Base-by-base conservation (phyloP, 2,113 vertebrate species). In the Paraplagusia blochii region DNA sequence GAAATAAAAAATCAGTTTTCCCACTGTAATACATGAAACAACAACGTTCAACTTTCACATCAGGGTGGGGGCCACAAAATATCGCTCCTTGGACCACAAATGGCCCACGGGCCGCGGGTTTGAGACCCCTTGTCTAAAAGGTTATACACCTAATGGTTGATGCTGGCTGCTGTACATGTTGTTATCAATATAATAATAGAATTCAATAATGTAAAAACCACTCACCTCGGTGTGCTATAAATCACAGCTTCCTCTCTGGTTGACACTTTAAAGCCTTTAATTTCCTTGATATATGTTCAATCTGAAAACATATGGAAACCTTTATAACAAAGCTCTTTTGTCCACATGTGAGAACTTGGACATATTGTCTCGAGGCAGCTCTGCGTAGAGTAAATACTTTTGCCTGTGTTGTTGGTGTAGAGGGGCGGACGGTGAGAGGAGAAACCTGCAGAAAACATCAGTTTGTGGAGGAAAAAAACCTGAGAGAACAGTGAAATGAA, bases 391-490 rank as follows among this genome's bases (percentile, higher is more conserved):
- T 70, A 48, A 36, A 39, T 61, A 58, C 55, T 42, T 47, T 49
- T 63, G 46, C 46, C 13, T 13, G 47, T 22, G 46, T 66, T 77
- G 71, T 76, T 67, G 49, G 51, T 19, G 61, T 38, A 54, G 54
- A 50, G 44, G 55, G 22, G n/a, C 8, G 1, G 55, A 59, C 40
- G 68, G 52, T 52, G 35, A 63, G 46, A 77, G 14, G 15, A 58
- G 77, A 69, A 61, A 65, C 42, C 38, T 72, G 81, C 76, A 67
- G 69, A 82, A 76, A 11, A 76, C 18, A 79, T 85, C 66, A 75
- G n/a, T 18, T 10, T 34, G 54, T 47, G 11, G n/a, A 50, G 39
- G 45, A 6, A 7, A 52, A 36, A 50, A 35, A 53, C 39, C 58
- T 22, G 42, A 55, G 54, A 35, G 40, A n/a, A 19, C 12, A n/a